Percentiles rank a stretch among this genome's conserved stretches.
Evolutionary conservation across 2,113 vertebrate species (phyloP).

Genomic region (Butastur rufipennis): DNA sequence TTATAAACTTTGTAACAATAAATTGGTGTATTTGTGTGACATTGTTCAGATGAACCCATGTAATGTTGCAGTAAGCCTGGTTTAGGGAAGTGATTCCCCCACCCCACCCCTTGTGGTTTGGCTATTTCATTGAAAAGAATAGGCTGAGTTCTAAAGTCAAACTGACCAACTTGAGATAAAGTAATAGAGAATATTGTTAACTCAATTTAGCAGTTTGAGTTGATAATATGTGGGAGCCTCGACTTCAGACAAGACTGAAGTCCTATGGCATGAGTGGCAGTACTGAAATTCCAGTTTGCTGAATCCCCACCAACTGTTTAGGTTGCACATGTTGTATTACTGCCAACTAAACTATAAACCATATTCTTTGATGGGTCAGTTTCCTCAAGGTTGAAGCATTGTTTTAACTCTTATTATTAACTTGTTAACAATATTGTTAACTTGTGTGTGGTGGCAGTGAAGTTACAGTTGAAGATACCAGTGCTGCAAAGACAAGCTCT

Average conservation of each 20-base stretch:
- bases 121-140: neutral
- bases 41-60: neutral
- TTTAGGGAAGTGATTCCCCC: neutral
- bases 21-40: neutral
- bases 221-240: neutral
- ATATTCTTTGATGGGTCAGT: neutral
- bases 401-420: neutral
- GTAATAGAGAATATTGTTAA: neutral
- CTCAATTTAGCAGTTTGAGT: neutral
- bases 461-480: neutral
- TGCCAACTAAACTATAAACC: neutral
- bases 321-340: neutral
- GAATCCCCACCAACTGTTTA: neutral
- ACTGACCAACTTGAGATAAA: no score
- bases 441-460: neutral
- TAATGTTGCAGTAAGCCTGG: neutral
- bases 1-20: neutral
- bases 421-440: no score
- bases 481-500: neutral
- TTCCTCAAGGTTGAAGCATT: neutral
- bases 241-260: neutral
- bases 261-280: neutral
- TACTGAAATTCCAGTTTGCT: neutral
- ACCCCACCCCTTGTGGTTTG: neutral
- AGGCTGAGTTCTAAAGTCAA: neutral